Evolutionary conservation across 2,113 vertebrate genomes (phyloP).

Genomic region (Erythrocercus mccallii): DNA sequence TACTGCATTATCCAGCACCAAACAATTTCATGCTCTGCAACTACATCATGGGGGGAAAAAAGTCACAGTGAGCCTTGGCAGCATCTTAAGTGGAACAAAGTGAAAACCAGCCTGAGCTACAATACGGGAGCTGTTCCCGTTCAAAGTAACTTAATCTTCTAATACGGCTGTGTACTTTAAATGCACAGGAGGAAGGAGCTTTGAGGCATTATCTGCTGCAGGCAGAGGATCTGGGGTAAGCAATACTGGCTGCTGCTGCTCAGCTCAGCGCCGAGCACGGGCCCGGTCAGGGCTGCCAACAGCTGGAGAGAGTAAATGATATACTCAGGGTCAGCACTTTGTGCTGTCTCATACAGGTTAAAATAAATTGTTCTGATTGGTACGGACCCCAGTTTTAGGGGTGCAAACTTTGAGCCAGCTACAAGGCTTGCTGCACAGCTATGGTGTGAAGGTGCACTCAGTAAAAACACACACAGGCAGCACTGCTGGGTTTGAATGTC

Average conservation of each 20-base stretch:
- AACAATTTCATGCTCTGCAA: slow-evolving; percentile 3
- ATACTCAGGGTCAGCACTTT: neutral
- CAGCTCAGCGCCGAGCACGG: fast-evolving
- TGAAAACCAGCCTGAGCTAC: neutral
- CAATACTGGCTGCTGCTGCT: neutral
- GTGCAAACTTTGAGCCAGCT: neutral
- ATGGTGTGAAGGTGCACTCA: fast-evolving
- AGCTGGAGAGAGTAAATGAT: neutral
- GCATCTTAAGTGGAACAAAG: slow-evolving; percentile 27
- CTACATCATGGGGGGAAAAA: neutral
- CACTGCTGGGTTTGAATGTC: neutral
- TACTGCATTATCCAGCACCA: neutral
- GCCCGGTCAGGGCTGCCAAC: neutral
- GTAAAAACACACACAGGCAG: fast-evolving
- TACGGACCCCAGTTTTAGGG: fast-evolving
- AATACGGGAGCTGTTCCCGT: neutral
- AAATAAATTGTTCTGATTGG: neutral
- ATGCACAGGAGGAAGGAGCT: slow-evolving; percentile 50
- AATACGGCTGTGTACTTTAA: slow-evolving; percentile 1
- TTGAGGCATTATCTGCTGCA: slow-evolving; percentile 39
- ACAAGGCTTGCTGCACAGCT: fast-evolving
- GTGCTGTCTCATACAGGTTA: fast-evolving
- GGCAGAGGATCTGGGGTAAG: neutral
- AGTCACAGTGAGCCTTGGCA: neutral
- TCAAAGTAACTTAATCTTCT: slow-evolving; percentile 51